Conservation (phyloP, 2,797 vertebrate genomes). For the Melanotaenia maccullochi region DNA sequence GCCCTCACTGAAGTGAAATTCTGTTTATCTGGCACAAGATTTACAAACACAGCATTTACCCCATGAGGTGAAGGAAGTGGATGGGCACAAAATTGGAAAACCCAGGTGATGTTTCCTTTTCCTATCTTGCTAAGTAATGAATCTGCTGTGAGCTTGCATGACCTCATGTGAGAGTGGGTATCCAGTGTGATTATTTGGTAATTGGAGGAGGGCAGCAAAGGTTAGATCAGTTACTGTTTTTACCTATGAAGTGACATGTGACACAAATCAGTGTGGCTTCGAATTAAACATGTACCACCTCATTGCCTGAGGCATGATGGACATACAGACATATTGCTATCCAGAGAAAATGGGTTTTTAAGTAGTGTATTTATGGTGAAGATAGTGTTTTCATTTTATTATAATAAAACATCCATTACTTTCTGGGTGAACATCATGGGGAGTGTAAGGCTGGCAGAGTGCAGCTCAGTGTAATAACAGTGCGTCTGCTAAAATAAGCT, state of each 20-base stretch:
- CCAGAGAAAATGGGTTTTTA: constrained; percentile 82
- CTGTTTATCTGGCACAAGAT: constrained; percentile 49
- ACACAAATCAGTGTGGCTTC: constrained; percentile 62
- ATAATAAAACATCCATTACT: constrained; percentile 85
- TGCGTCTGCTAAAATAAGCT: constrained; percentile 71
- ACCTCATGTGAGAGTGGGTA: constrained; percentile 50
- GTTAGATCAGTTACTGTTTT: constrained; percentile 45
- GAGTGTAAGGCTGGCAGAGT: constrained; percentile 64
- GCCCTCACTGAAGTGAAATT: constrained; percentile 53
- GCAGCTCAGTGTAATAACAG: constrained; percentile 77
- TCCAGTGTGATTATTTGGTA: constrained; percentile 51
- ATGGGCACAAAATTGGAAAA: constrained; percentile 33
- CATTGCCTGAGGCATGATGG: constrained; percentile 75
- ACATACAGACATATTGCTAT: constrained; percentile 78
- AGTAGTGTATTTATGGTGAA: constrained; percentile 84
- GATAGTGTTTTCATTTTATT: constrained; percentile 86
- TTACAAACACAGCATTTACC: constrained; percentile 53
- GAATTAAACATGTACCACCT: constrained; percentile 84
- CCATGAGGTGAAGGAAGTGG: constrained; percentile 37
- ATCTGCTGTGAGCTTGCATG: constrained; percentile 33
- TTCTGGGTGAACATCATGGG: constrained; percentile 67
- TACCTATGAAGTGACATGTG: constrained; percentile 39
- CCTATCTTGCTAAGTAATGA: constrained; percentile 59
- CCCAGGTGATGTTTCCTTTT: constrained; percentile 52
- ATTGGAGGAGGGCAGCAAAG: constrained; percentile 38